Conservation (phyloP, 2,888 invertebrate genomes). For the Leptinotarsa rubiginosa region DNA sequence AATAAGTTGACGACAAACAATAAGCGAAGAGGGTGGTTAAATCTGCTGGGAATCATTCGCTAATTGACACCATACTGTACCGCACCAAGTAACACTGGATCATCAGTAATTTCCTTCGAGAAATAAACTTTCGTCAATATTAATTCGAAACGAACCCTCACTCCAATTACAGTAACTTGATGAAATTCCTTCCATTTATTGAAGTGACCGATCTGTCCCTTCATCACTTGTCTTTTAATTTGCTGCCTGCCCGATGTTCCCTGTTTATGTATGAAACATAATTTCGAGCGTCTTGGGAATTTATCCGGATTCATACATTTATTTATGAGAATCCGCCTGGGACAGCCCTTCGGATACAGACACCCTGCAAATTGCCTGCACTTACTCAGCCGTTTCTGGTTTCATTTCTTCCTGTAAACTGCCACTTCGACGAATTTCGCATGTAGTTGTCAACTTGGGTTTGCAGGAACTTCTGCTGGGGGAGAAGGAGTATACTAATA, state of each 20-base stretch:
- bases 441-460: neutral
- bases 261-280: conserved; percentile 17
- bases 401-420: neutral
- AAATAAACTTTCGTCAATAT: no score
- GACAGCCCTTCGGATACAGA: conserved; percentile 2
- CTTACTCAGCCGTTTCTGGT: conserved; percentile 6
- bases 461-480: neutral
- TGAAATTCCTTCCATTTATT: conserved; percentile 3
- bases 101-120: no score
- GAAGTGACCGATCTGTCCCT: neutral
- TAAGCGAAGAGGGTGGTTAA: no score
- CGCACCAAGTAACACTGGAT: no score
- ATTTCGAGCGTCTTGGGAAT: conserved; percentile 12
- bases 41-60: no score
- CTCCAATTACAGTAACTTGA: neutral
- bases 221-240: neutral
- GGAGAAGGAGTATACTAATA: no score
- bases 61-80: no score
- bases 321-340: neutral
- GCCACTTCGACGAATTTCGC: neutral
- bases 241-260: neutral
- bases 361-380: conserved; percentile 15
- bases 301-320: conserved; percentile 2
- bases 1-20: no score
- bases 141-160: neutral